Evolutionary conservation across 2,888 invertebrate species (phyloP), one percentile per base, ranked within the genome.

Genomic region (Dinocampus coccinellae): DNA sequence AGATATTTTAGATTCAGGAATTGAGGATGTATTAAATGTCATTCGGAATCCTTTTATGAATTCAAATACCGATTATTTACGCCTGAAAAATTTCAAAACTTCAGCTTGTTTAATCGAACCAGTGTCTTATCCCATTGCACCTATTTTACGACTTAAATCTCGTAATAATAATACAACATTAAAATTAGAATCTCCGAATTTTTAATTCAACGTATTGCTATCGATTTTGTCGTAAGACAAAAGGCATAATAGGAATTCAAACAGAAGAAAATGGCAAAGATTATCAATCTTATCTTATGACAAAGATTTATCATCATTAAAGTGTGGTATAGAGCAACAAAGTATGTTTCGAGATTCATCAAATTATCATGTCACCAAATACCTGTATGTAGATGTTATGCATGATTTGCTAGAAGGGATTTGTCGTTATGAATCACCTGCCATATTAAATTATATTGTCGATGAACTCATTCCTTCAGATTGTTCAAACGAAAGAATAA

Each of bases 201-300:
- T 79, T 78, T 55, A 69, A 42, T 65, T 64, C 74, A 0, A 75
- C 72, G 42, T 47, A 72, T 63, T 74, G 66, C 62, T 78, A 76
- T 53, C 71, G 71, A n/a, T 64, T 75, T 52, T 75, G 70, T 61
- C 60, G 42, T 10, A 57, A 36, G n/a, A 61, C 70, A 0, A 70
- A 70, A 72, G 22, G 22, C 1, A 34, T 29, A 29, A 4, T 29
- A 7, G 3, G 7, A 29, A 29, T 7, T 3, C 7, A 3, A 29
- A 7, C 7, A 29, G 29, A 4, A 3, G 29, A 29, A 29, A 29
- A 29, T 29, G 29, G 7, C 3, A 29, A 57, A n/a, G n/a, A n/a
- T n/a, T n/a, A n/a, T n/a, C n/a, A n/a, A n/a, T n/a, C n/a, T n/a
- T 26, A 57, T 26, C 24, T 22, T 57, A 26, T 29, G n/a, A 57